Base-by-base conservation (phyloP, 37 sponge, comb jelly and placozoan species). In the Theonella swinhoei region DNA sequence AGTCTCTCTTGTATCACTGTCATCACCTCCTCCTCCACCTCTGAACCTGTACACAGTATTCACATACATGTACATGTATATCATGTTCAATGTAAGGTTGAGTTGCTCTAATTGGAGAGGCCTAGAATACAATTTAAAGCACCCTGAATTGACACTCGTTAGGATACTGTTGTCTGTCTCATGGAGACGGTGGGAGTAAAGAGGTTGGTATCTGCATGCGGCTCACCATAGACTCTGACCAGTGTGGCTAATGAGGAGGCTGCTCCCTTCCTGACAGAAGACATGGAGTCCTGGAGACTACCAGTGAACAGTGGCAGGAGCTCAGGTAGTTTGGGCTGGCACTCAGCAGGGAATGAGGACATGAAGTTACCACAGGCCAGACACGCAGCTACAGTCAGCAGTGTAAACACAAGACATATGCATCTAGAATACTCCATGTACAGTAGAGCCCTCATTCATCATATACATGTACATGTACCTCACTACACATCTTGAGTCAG, bases 291-390 rank as follows among this genome's bases (percentile, higher is more conserved):
- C 68, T 91, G 92, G 23, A 98, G 91, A 61, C 93, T 94, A 39
- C 68, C 69, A 29, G 91, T 78, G 68, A 95, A 92, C 62, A 95
- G 80, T 1, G 84, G 86, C 63, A 91, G 83, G 31, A 98, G 74
- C 37, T 91, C 81, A 54, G 68, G 63, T 75, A 91, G 65, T 0
- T 62, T 81, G 0, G 79, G 66, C 35, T 83, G 54, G 70, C 92
- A 90, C 71, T 94, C 93, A 3, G 83, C 89, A 9, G 95, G 89
- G 47, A 90, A 97, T 23, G 90, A 94, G n/a, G 87, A n/a, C 5
- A 97, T 88, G 76, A 97, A 97, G 77, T 92, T 94, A 54, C 97
- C 97, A 89, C 91, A 91, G 23, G 97, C 97, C 63, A 94, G 69
- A 62, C 97, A 97, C 61, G 97, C 95, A 74, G 97, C 92, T 91